These are phyloP conservation scores for Acipenser transmontanus DNA, from an alignment of 2,797 vertebrate species.

Conservation along the genomic window DNA sequence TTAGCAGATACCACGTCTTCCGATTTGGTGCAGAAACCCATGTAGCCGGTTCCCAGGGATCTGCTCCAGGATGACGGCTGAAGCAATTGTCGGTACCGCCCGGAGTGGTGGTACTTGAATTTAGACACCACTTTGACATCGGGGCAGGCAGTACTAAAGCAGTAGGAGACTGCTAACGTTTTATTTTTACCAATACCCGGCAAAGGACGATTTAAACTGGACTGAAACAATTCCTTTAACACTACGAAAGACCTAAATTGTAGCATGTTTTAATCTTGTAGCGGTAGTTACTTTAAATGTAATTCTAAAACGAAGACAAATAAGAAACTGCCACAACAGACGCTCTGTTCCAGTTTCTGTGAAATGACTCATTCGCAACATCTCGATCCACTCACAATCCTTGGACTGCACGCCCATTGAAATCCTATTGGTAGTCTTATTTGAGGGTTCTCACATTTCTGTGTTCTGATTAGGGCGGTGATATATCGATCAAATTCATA, in stretches of 20 bases:
- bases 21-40: constrained; percentile 44
- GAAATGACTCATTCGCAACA: constrained; percentile 42
- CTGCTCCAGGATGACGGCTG: constrained; percentile 31
- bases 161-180: constrained; percentile 32
- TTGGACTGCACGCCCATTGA: constrained; percentile 1
- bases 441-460: background rate
- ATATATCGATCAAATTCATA: background rate
- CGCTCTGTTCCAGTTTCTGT: no score
- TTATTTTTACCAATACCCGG: constrained; percentile 30
- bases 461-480: constrained; percentile 9
- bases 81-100: constrained; percentile 19
- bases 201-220: constrained; percentile 49
- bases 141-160: constrained; percentile 32
- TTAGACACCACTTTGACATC: constrained; percentile 24
- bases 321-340: no score
- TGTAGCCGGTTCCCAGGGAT: constrained; percentile 17
- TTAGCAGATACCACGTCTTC: constrained; percentile 34
- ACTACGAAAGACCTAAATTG: constrained; percentile 65
- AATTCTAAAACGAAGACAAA: no score
- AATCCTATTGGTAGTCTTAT: constrained; percentile 15
- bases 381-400: constrained; percentile 48
- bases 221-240: constrained; percentile 68
- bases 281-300: no score
- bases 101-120: constrained; percentile 34
- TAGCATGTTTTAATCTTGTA: constrained; percentile 27